Evolutionary conservation across 2,113 vertebrate species (phyloP), one percentile per base, ranked within the genome.

Genomic region (Aegotheles bennettii): DNA sequence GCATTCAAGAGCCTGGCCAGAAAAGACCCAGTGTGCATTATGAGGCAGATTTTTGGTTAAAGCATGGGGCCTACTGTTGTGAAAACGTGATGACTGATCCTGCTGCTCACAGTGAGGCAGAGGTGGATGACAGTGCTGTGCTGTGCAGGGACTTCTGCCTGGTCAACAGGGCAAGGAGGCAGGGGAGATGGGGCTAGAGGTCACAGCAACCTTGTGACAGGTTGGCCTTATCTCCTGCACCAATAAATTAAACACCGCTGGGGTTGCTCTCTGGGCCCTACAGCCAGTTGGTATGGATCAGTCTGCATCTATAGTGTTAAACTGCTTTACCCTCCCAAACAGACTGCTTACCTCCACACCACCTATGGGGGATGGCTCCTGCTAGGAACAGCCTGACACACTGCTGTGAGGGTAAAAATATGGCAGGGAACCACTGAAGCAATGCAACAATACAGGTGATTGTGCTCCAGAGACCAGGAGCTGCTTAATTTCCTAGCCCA

Each of bases 141-240:
- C n/a, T 24, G 20, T 19, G n/a, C 0, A 1, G 13, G 40, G 33
- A 8, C 18, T 76, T 47, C 70, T 73, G 57, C 26, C 60, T 25
- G 3, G 19, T 38, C 28, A 63, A 25, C 1, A 9, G 38, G 21
- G 17, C 33, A 51, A 60, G 35, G 57, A 10, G 1, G 6, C 0
- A 1, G 5, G 16, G 33, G 12, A 67, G 8, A 31, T 33, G 50
- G 16, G 36, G 13, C 36, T 64, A 53, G 38, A 69, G 31, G 28
- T 36, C 24, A 36, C 67, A 69, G 35, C 13, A 54, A 69, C 57
- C 45, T 69, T 0, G 0, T 57, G n/a, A 16, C 31, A 59, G 8
- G 16, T 16, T 45, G 47, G 9, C 7, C 24, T 87, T 21, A 31
- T 9, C 21, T 78, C 13, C 53, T 67, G 21, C 60, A 84, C 31